Percentiles rank a stretch among this genome's conserved stretches.
Evolutionary conservation across 2,113 vertebrate genomes (phyloP).

Genomic region (Nothobranchius kuhntae): DNA sequence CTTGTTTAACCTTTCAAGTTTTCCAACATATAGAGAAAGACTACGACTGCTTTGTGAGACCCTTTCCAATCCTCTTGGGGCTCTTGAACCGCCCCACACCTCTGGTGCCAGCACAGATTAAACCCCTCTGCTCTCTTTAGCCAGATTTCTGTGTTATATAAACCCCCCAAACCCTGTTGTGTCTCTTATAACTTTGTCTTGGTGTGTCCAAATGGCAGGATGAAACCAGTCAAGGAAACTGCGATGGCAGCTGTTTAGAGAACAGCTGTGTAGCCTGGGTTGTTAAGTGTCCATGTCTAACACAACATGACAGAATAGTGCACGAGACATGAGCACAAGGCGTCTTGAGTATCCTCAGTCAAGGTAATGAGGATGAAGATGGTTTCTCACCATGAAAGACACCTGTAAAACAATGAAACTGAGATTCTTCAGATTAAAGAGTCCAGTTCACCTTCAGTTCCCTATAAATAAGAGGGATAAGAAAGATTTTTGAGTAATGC

Average conservation of each 20-base stretch:
- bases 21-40: slow-evolving; percentile 22
- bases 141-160: slow-evolving; percentile 40
- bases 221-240: background rate
- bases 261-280: slow-evolving; percentile 18
- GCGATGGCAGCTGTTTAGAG: slow-evolving; percentile 43
- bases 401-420: too few relatives aligned
- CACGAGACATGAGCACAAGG: slow-evolving; percentile 3
- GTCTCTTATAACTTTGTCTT: slow-evolving; percentile 36
- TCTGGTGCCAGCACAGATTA: slow-evolving; percentile 47
- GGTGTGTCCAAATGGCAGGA: slow-evolving; percentile 26
- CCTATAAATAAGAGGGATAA: too few relatives aligned
- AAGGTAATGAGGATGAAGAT: background rate
- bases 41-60: slow-evolving; percentile 7
- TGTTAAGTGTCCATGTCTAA: slow-evolving; percentile 32
- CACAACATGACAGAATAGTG: slow-evolving; percentile 28
- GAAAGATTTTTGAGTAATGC: too few relatives aligned
- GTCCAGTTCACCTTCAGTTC: too few relatives aligned
- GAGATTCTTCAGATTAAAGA: too few relatives aligned
- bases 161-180: slow-evolving; percentile 11
- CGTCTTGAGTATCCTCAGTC: background rate
- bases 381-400: background rate
- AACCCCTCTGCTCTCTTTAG: slow-evolving; percentile 32
- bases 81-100: slow-evolving; percentile 33
- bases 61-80: slow-evolving; percentile 20
- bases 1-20: slow-evolving; percentile 22